Conservation (phyloP, 2,113 vertebrate species). For the Limnothrissa miodon region DNA sequence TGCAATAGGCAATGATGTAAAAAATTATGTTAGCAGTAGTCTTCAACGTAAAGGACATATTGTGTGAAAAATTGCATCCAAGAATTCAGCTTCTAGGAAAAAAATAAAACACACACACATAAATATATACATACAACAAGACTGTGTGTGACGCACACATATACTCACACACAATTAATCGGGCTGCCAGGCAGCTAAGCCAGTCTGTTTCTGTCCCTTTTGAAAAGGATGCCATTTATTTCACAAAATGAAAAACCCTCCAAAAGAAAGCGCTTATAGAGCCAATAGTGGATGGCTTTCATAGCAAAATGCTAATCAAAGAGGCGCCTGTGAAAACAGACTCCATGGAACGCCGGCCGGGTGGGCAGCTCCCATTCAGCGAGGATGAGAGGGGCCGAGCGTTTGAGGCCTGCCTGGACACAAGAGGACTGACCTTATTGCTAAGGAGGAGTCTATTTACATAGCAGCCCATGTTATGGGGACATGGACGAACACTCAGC, state of each 20-base stretch:
- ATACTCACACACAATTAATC: neutral
- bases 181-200: slow-evolving; percentile 5
- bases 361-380: neutral
- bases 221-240: slow-evolving; percentile 6
- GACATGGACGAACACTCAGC: neutral
- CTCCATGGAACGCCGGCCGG: neutral
- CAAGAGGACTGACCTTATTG: slow-evolving; percentile 23
- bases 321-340: neutral
- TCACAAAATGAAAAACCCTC: slow-evolving; percentile 6
- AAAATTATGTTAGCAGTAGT: slow-evolving; percentile 19
- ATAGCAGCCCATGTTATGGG: slow-evolving; percentile 31
- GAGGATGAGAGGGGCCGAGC: neutral
- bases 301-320: slow-evolving; percentile 15
- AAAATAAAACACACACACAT: neutral
- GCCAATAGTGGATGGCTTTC: slow-evolving; percentile 13
- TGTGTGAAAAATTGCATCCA: slow-evolving; percentile 10
- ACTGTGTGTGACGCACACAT: neutral
- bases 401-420: neutral
- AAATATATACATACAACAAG: neutral
- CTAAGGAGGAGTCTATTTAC: slow-evolving; percentile 42
- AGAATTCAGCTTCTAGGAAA: neutral
- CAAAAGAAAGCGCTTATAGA: neutral
- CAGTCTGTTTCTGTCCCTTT: neutral
- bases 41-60: neutral
- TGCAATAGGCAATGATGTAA: neutral